phyloP scores from a whole-genome alignment of 2,113 vertebrate genomes.

The Erinaceus europaeus region DNA sequence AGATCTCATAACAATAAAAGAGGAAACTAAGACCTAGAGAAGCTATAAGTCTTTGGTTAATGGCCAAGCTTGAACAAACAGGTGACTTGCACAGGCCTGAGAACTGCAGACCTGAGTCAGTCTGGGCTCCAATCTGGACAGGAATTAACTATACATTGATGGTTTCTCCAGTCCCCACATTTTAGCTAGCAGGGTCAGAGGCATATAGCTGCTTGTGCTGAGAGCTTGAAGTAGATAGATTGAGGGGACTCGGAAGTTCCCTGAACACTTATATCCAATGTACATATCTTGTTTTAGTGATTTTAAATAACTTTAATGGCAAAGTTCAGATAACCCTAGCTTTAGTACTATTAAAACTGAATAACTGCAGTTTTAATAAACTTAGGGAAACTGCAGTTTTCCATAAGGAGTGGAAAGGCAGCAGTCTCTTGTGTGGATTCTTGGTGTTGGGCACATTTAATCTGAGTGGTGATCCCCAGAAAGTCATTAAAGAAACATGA shows the following conservation, averaged over 20 bases:
- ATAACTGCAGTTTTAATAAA: too few species aligned
- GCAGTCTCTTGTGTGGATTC: background rate
- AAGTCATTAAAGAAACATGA: constrained; percentile 39
- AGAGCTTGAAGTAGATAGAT: background rate
- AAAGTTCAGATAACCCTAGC: background rate
- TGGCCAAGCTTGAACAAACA: background rate
- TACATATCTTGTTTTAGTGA: background rate
- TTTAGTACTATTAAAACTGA: constrained; percentile 2
- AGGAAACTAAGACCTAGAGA: constrained; percentile 15
- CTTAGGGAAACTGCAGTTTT: background rate
- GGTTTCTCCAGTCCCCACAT: background rate
- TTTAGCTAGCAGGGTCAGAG: constrained; percentile 28
- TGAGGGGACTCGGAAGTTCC: too few species aligned
- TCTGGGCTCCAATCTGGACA: constrained; percentile 12
- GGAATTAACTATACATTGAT: background rate
- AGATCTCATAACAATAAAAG: background rate
- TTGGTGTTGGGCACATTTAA: constrained; percentile 44
- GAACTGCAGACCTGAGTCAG: background rate
- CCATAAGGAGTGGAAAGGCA: background rate
- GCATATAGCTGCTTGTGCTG: background rate
- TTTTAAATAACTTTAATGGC: background rate
- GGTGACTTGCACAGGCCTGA: background rate
- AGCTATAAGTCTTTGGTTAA: constrained; percentile 6
- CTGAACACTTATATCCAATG: background rate
- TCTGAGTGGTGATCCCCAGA: constrained; percentile 30